Conservation (phyloP, 1,140 invertebrate species). For the Trigoniulus corallinus region DNA sequence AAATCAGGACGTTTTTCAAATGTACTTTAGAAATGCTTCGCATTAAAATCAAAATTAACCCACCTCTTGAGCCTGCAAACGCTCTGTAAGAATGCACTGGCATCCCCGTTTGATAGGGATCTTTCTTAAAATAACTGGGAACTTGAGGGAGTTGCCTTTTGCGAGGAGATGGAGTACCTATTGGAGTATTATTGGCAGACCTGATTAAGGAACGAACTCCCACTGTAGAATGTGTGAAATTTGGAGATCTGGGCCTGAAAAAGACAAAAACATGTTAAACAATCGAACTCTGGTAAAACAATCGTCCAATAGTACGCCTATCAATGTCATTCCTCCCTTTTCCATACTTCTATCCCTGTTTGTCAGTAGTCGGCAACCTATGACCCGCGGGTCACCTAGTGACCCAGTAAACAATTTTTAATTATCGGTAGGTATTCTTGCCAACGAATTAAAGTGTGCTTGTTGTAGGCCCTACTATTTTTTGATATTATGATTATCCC, state of each 20-base stretch:
- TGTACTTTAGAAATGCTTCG: not conserved
- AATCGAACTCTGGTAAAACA: not conserved
- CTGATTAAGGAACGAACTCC: slow-evolving; percentile 43
- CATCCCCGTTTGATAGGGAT: not conserved
- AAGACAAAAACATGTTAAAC: not conserved
- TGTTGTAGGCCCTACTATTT: too few relatives aligned
- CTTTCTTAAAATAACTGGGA: slow-evolving; percentile 25
- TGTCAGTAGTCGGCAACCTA: too few relatives aligned
- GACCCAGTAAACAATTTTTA: too few relatives aligned
- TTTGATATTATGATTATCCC: too few relatives aligned
- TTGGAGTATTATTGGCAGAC: slow-evolving; percentile 79
- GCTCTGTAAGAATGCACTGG: not conserved
- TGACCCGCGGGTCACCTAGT: too few relatives aligned
- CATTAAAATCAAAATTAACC: not conserved
- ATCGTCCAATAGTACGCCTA: too few relatives aligned
- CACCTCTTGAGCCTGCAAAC: not conserved
- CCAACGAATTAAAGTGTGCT: too few relatives aligned
- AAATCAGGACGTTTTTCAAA: not conserved
- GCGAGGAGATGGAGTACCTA: slow-evolving; percentile 68
- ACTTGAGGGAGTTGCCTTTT: slow-evolving; percentile 89
- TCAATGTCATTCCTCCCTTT: too few relatives aligned
- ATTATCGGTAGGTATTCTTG: too few relatives aligned
- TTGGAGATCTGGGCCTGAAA: not conserved
- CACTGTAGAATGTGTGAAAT: not conserved
- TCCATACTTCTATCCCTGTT: too few relatives aligned